Evolutionary conservation across 2,888 invertebrate species (phyloP).

Genomic region (Cordilura impudica): DNA sequence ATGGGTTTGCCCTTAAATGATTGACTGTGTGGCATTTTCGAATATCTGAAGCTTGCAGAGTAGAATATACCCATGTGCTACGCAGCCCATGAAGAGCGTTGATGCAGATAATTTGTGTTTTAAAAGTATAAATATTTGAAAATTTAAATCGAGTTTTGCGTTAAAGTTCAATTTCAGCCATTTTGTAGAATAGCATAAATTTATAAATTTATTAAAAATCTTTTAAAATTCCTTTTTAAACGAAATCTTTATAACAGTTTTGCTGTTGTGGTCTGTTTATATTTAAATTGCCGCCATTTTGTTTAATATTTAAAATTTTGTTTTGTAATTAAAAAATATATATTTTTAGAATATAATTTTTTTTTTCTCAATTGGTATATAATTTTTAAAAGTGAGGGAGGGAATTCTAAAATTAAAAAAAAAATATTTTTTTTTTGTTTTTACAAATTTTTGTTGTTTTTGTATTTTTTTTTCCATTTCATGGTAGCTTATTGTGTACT

Average conservation of each 20-base stretch:
- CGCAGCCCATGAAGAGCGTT: too few relatives aligned
- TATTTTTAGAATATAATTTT: conserved; percentile 10
- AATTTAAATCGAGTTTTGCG: too few relatives aligned
- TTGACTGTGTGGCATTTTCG: too few relatives aligned
- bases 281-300: conserved; percentile 41
- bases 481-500: conserved; percentile 63
- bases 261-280: background rate
- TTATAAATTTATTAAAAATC: background rate
- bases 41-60: too few relatives aligned
- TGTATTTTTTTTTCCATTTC: conserved; percentile 57
- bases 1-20: too few relatives aligned
- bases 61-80: too few relatives aligned
- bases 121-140: too few relatives aligned
- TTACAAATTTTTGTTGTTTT: conserved; percentile 39
- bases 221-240: background rate
- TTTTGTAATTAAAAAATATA: conserved; percentile 34
- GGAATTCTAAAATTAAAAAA: conserved; percentile 55
- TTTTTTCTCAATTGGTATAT: background rate
- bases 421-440: conserved; percentile 36
- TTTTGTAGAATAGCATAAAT: too few relatives aligned
- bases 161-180: too few relatives aligned
- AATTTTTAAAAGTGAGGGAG: conserved; percentile 56
- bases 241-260: background rate
- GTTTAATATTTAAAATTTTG: background rate
- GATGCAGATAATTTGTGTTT: too few relatives aligned